Evolutionary conservation across 2,888 invertebrate genomes (phyloP), one percentile per base, ranked within the genome.

Genomic region (Antheraea yamamai): DNA sequence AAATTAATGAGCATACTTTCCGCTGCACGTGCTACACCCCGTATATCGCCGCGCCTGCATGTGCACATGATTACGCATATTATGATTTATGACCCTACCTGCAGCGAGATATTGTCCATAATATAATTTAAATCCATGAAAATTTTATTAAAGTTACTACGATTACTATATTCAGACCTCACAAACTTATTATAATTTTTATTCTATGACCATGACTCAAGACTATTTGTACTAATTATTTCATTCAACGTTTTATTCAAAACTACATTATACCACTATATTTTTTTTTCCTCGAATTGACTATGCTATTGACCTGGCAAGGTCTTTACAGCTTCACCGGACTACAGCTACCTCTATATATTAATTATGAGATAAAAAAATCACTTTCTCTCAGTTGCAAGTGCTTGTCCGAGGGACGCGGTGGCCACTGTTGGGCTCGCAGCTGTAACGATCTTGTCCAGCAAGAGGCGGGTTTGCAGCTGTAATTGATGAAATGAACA

Each of bases 371-470:
- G 74, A 66, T 72, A 74, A 78, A 77, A 26, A 76, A 79, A 79
- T 93, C 88, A 93, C 92, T 93, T 93, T 85, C 92, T 93, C 73
- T 94, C 93, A 75, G 82, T 88, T 26, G 93, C 93, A 52, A 94
- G 81, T 1, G 92, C 86, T 77, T 93, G 94, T n/a, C 94, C 94
- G 2, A 95, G 81, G 0, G 94, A 91, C 0, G 94, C 94, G 2
- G 93, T 95, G 7, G 94, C 93, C 0, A 92, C 89, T 0, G 91
- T 89, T 0, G 92, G 87, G 72, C 92, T 94, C 0, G 94, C 88
- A 1, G 91, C 91, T 0, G 85, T 77, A n/a, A 93, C 93, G 18
- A 95, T 94, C 82, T 91, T 93, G 66, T 94, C 94, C 64, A 95
- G 78, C 72, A 94, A 78, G 12, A 92, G 77, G 23, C 89, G 88